These are phyloP conservation scores for Carollia perspicillata DNA, from an alignment of 2,113 vertebrate genomes.

Conservation along the genomic window DNA sequence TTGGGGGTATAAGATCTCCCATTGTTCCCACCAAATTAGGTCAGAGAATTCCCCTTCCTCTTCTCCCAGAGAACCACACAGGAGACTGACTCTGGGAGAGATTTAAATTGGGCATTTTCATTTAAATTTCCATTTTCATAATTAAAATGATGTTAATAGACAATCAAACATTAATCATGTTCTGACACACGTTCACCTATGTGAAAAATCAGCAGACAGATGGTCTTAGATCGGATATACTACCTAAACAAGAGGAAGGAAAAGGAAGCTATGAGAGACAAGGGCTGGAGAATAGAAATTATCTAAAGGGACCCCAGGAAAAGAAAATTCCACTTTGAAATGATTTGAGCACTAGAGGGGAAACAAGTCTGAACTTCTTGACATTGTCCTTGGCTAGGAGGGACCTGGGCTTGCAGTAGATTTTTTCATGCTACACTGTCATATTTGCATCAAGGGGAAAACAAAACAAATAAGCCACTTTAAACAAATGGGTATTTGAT, in stretches of 20 bases:
- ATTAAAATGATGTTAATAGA: slow-evolving; percentile 62
- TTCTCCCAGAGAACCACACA: not conserved
- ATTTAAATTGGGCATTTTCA: slow-evolving; percentile 49
- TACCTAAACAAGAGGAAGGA: slow-evolving; percentile 43
- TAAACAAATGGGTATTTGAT: slow-evolving; percentile 21
- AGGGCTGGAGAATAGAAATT: not conserved
- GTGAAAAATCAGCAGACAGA: slow-evolving; percentile 44
- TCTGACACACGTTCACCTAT: slow-evolving; percentile 36
- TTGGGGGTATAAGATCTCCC: not conserved
- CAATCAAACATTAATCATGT: slow-evolving; percentile 52
- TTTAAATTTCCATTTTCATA: slow-evolving; percentile 65
- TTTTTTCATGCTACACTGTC: not conserved
- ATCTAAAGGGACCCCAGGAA: not conserved
- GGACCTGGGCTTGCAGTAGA: not conserved
- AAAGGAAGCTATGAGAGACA: not conserved
- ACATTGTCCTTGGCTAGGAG: not conserved
- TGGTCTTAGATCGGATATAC: slow-evolving; percentile 61
- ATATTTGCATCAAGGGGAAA: slow-evolving; percentile 13
- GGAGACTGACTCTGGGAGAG: not conserved
- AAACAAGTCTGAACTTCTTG: not conserved
- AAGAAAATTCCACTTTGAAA: slow-evolving; percentile 33
- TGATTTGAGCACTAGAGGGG: not conserved
- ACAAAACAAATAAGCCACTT: slow-evolving; percentile 9
- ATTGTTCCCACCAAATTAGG: slow-evolving; percentile 16
- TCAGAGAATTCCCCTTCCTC: not conserved